Evolutionary conservation across 2,888 invertebrate species (phyloP).

Genomic region (Chaetogeoica ovagalla): DNA sequence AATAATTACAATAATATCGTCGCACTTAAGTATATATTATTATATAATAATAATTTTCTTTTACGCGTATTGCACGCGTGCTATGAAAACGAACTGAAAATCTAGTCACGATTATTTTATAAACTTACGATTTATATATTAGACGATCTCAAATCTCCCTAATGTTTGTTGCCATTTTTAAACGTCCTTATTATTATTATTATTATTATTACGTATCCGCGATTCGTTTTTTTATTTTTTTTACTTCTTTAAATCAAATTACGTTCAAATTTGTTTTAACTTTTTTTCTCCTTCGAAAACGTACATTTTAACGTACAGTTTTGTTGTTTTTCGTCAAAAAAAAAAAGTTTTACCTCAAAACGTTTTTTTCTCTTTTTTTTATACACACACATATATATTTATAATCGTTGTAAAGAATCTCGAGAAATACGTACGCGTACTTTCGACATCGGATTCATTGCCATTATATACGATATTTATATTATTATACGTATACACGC

Average conservation of each 20-base stretch:
- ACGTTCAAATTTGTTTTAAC: too few relatives aligned
- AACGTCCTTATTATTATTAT: background rate
- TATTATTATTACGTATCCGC: too few relatives aligned
- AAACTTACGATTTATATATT: conserved; percentile 19
- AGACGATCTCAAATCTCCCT: conserved; percentile 47
- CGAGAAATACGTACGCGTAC: too few relatives aligned
- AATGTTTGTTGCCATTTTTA: conserved; percentile 44
- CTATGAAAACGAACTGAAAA: conserved; percentile 45
- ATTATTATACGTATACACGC: background rate
- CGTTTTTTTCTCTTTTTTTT: conserved; percentile 13
- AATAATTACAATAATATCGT: background rate
- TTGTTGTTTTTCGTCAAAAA: too few relatives aligned
- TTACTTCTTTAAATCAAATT: too few relatives aligned
- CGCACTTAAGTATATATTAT: conserved; percentile 2
- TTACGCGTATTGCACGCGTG: background rate
- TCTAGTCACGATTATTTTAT: conserved; percentile 49
- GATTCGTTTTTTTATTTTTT: too few relatives aligned
- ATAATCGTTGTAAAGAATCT: too few relatives aligned
- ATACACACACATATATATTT: background rate
- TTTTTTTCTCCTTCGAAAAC: too few relatives aligned
- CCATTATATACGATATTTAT: too few relatives aligned
- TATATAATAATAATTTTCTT: too few relatives aligned
- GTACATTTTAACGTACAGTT: too few relatives aligned
- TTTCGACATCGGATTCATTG: too few relatives aligned
- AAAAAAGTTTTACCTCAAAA: background rate